A percentile compares a stretch with the other conserved stretches of the same genome.
These are phyloP conservation scores for Triops longicaudatus DNA, from an alignment of 1,140 invertebrate genomes.

Conservation along the genomic window DNA sequence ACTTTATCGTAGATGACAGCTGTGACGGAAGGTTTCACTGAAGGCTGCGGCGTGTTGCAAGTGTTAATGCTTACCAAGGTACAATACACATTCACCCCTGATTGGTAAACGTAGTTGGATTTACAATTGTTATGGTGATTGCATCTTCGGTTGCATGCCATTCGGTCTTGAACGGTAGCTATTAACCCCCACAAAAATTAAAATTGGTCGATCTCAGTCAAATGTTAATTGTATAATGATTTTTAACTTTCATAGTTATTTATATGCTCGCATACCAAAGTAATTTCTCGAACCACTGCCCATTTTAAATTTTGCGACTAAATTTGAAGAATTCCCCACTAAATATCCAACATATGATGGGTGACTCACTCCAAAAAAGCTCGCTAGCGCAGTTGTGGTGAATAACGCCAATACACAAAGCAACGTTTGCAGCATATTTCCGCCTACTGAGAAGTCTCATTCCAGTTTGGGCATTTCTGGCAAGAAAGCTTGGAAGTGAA, in stretches of 20 bases:
- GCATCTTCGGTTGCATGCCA: background rate
- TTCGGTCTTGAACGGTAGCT: background rate
- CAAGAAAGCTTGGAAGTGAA: no score
- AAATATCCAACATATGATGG: background rate
- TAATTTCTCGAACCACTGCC: background rate
- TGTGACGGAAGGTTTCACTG: background rate
- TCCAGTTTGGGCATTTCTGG: no score
- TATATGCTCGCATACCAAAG: background rate
- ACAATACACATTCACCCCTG: background rate
- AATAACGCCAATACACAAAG: background rate
- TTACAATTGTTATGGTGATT: background rate
- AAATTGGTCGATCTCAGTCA: background rate
- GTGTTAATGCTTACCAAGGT: background rate
- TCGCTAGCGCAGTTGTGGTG: background rate
- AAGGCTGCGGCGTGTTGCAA: background rate
- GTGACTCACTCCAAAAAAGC: background rate
- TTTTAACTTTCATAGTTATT: background rate
- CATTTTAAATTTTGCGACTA: background rate
- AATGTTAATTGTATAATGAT: background rate
- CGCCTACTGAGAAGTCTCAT: background rate
- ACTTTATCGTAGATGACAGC: background rate
- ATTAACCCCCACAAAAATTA: background rate
- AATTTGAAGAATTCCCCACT: background rate
- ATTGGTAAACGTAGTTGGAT: background rate
- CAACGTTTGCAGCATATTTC: background rate